Percentiles rank a stretch among this genome's conserved stretches.
These are phyloP conservation scores for Lasius fuliginosus DNA, from an alignment of 2,888 invertebrate species.

Conservation along the genomic window DNA sequence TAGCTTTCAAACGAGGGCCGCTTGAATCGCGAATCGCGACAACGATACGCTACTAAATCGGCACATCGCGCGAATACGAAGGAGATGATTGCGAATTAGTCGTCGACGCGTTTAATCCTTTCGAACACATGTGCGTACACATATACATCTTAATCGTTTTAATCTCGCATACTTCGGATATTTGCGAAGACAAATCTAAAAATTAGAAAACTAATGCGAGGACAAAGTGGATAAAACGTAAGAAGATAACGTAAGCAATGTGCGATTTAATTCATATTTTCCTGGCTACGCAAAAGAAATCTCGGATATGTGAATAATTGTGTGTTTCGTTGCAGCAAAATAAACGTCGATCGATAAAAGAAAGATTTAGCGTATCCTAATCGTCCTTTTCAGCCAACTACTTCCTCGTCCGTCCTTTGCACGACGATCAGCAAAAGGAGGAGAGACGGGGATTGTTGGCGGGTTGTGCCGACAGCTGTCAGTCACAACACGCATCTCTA, in stretches of 20 bases:
- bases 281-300: not conserved
- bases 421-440: not conserved
- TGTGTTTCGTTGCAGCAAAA: not conserved
- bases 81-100: not conserved
- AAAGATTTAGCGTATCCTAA: constrained; percentile 42
- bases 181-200: too few relatives aligned
- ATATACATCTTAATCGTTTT: not conserved
- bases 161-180: not conserved
- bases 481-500: constrained; percentile 34
- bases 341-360: constrained; percentile 20
- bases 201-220: too few relatives aligned
- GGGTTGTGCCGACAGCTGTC: constrained; percentile 48
- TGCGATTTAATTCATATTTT: not conserved
- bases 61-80: not conserved
- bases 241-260: not conserved
- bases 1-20: constrained; percentile 16
- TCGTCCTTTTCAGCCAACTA: constrained; percentile 23
- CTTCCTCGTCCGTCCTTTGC: not conserved
- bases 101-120: not conserved
- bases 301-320: not conserved
- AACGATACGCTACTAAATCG: not conserved
- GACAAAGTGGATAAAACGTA: not conserved
- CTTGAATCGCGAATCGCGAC: constrained; percentile 2
- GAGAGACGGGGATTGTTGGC: constrained; percentile 11
- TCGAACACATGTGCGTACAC: not conserved